Evolutionary conservation across 2,888 invertebrate genomes (phyloP).

Genomic region (Macrosiphum euphorbiae): DNA sequence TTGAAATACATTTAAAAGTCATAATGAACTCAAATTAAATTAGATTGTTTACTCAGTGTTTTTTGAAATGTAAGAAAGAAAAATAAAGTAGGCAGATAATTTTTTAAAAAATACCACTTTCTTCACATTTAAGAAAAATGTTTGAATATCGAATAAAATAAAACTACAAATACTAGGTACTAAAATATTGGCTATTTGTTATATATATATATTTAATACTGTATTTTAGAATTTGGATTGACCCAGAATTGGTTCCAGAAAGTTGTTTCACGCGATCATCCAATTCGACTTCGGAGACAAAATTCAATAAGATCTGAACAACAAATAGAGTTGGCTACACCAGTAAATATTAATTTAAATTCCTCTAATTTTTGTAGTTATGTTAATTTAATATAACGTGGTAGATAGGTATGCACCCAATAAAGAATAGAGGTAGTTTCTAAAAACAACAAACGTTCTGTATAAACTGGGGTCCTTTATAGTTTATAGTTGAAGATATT

Average conservation of each 20-base stretch:
- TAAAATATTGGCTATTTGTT: neutral
- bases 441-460: neutral
- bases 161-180: neutral
- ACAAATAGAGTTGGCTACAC: conserved; percentile 44
- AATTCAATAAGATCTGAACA: conserved; percentile 59
- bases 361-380: neutral
- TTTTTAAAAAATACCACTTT: neutral
- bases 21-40: neutral
- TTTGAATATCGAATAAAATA: neutral
- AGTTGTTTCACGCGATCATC: conserved; percentile 56
- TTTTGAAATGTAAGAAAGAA: neutral
- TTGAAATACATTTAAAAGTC: neutral
- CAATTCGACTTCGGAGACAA: conserved; percentile 49
- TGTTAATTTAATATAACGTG: neutral
- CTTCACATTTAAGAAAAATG: neutral
- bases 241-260: conserved; percentile 63
- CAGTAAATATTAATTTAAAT: conserved; percentile 35
- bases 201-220: neutral
- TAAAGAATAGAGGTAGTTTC: neutral
- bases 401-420: neutral
- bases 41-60: neutral
- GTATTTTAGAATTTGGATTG: conserved; percentile 57
- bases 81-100: neutral
- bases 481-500: neutral
- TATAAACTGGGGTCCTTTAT: neutral